Evolutionary conservation across 2,888 invertebrate species (phyloP).

Genomic region (Therioaphis trifolii): DNA sequence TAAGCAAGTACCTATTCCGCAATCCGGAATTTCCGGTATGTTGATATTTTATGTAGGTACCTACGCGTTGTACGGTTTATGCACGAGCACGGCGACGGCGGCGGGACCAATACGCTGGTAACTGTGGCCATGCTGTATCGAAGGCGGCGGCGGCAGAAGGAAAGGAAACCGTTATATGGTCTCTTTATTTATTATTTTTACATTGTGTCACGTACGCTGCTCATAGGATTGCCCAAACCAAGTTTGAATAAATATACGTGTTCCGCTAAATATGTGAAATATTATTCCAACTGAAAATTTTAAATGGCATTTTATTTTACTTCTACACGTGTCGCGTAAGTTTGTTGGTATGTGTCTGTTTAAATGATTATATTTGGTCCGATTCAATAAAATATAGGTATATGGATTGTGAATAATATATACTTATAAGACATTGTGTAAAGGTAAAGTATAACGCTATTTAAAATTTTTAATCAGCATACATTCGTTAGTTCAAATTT

Average conservation of each 20-base stretch:
- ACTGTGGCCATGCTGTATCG: slow-evolving; percentile 4
- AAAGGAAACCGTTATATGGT: slow-evolving; percentile 58
- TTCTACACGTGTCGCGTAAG: no score
- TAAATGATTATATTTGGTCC: no score
- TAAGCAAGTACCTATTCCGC: slow-evolving; percentile 22
- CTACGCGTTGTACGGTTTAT: slow-evolving; percentile 22
- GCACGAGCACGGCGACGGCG: background rate
- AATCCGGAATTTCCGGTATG: slow-evolving; percentile 53
- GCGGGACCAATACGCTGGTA: slow-evolving; percentile 9
- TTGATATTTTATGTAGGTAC: slow-evolving; percentile 11
- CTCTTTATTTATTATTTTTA: slow-evolving; percentile 55
- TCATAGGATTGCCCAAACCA: background rate
- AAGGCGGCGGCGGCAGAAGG: background rate
- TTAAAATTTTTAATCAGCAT: no score
- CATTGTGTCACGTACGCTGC: slow-evolving; percentile 53
- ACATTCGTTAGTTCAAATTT: no score
- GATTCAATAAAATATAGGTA: no score
- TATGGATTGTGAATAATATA: no score
- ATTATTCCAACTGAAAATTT: no score
- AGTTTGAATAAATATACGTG: background rate
- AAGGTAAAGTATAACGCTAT: no score
- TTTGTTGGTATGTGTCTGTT: no score
- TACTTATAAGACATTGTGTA: no score
- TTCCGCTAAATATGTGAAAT: background rate
- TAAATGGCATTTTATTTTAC: no score